Conservation (phyloP, 2,113 vertebrate species). For the Dicaeum eximium region DNA sequence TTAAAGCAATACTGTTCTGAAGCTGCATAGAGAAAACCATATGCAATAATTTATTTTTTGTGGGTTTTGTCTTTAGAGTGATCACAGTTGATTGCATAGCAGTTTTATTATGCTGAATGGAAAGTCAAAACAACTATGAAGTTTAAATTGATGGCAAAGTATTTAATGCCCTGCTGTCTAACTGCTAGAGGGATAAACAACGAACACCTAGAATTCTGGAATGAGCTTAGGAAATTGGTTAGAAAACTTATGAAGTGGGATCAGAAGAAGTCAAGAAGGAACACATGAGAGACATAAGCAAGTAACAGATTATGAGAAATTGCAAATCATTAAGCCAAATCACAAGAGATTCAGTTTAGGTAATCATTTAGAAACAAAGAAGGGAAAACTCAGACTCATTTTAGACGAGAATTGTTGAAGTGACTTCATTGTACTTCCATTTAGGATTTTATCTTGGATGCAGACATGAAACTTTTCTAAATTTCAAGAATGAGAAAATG, state of each 20-base stretch:
- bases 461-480: not conserved
- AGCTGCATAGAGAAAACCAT: not conserved
- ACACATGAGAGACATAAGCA: not conserved
- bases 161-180: conserved; percentile 16
- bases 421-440: not conserved
- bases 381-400: not conserved
- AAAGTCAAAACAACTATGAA: not conserved
- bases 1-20: not conserved
- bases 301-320: not conserved
- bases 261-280: not conserved
- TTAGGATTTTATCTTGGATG: not conserved
- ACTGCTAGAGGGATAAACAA: conserved; percentile 55
- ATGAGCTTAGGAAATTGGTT: not conserved
- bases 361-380: not conserved
- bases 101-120: not conserved
- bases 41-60: not conserved
- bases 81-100: not conserved
- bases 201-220: conserved; percentile 6
- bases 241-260: not conserved
- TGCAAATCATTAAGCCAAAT: not conserved
- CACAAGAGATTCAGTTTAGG: not conserved
- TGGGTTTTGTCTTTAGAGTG: not conserved
- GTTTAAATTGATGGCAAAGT: conserved; percentile 10
- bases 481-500: not conserved
- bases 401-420: not conserved